Base-by-base conservation (phyloP, 2,888 invertebrate genomes). In the Elgonia sp. region DNA sequence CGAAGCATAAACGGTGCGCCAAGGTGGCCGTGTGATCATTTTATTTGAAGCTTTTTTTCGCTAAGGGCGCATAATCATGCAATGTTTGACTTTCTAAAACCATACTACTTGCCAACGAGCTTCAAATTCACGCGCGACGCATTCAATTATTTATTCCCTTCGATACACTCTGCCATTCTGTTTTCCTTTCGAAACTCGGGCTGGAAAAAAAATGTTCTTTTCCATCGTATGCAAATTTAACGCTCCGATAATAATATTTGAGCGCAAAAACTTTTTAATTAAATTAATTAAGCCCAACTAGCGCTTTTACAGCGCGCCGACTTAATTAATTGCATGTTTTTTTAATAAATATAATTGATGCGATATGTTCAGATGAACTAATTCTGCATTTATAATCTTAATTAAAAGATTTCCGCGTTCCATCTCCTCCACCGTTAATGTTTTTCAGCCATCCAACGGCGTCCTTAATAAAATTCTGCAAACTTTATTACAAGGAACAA, bases 11-110 rank as follows among this genome's bases (percentile, higher is more conserved):
- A 88, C 84, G 79, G 80, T 57, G 60, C 81, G 62, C 76, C 62
- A 73, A 81, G 76, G 81, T 85, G 76, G 77, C 67, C 70, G 67
- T 77, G 82, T 88, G 86, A 84, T 89, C 84, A 86, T 84, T 86
- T 77, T 86, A 84, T 86, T 89, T 70, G 55, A 72, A 62, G 63
- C 62, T n/a, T 80, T 81, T 89, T 84, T 82, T 84, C 50, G 42
- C 76, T 86, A 80, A 86, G 60, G 60, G 79, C 60, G 63, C 57
- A 70, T 81, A 65, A 86, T 84, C 88, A 89, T 86, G 88, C 86
- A 70, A 86, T 88, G 82, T 88, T 88, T 85, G 85, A 85, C 75
- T 88, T 88, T 76, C 73, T 67, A 72, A 86, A 63, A 75, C 80
- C 40, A 39, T 57, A 86, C 55, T 42, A 82, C 77, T 77, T 77